Evolutionary conservation across 2,797 vertebrate genomes (phyloP).

Genomic region (Pelochelys cantorii): DNA sequence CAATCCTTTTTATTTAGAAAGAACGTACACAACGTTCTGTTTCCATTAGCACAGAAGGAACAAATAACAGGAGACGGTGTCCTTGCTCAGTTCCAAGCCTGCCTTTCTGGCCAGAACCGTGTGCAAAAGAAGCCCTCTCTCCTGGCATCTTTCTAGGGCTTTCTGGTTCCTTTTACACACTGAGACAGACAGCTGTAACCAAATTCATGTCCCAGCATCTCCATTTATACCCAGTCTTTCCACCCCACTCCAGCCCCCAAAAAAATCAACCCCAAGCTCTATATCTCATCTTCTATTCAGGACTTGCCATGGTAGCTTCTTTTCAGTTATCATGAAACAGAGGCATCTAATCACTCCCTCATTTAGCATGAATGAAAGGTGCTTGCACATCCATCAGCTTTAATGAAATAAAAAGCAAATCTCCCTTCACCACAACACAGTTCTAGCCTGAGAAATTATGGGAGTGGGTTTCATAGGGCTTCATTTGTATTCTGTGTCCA

Average conservation of each 20-base stretch:
- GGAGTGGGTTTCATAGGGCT: background rate
- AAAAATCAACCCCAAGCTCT: background rate
- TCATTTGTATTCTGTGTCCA: background rate
- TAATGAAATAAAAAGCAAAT: background rate
- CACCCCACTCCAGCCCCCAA: background rate
- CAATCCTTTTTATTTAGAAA: background rate
- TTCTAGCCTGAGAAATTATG: background rate
- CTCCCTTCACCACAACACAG: background rate
- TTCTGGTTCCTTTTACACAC: background rate
- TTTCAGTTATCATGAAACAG: background rate
- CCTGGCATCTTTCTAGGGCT: background rate
- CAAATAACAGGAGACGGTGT: background rate
- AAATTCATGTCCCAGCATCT: background rate
- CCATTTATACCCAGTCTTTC: background rate
- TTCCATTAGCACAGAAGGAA: background rate
- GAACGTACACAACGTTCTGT: background rate
- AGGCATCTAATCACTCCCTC: background rate
- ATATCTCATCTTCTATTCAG: background rate
- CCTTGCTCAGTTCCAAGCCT: background rate
- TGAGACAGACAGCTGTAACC: background rate
- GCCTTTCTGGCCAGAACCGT: background rate
- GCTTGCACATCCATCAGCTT: background rate
- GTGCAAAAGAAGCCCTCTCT: background rate
- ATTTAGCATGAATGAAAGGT: background rate
- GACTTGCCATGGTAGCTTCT: background rate